Evolutionary conservation across 2,113 vertebrate species (phyloP).

Genomic region (Salvelinus alpinus): DNA sequence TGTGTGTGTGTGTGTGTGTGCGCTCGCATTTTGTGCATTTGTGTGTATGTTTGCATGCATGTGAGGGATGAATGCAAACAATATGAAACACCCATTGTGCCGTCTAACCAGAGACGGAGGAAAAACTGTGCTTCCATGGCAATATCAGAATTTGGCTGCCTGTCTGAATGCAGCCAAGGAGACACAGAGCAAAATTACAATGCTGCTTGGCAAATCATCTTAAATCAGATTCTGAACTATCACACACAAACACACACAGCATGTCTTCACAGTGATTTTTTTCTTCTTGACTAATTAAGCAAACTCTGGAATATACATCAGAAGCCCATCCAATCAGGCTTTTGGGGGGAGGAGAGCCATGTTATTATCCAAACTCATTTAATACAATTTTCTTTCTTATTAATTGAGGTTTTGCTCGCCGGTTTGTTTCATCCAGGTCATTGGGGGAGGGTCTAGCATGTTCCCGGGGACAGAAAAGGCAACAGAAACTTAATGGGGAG

Average conservation of each 20-base stretch:
- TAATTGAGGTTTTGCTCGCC: background rate
- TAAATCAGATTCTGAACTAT: no score
- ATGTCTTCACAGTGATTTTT: background rate
- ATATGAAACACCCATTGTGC: no score
- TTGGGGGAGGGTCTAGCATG: background rate
- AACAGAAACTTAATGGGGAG: background rate
- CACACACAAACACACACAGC: background rate
- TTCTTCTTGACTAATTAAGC: slow-evolving; percentile 20
- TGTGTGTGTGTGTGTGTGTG: no score
- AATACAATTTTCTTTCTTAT: background rate
- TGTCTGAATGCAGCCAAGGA: no score
- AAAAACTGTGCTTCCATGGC: no score
- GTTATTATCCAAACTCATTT: slow-evolving; percentile 6
- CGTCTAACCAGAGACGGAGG: no score
- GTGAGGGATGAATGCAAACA: background rate
- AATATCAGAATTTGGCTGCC: no score
- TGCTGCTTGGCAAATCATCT: background rate
- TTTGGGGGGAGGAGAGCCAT: slow-evolving; percentile 13
- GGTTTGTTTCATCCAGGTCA: slow-evolving; percentile 2
- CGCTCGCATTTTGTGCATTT: no score
- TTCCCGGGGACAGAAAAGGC: background rate
- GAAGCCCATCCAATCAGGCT: slow-evolving; percentile 5
- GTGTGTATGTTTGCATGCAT: background rate
- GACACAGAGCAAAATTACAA: no score
- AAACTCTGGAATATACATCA: slow-evolving; percentile 25